A percentile compares a stretch with the other conserved stretches of the same genome.
Conservation (phyloP, 2,888 invertebrate genomes). For the Ophioninae sp. region DNA sequence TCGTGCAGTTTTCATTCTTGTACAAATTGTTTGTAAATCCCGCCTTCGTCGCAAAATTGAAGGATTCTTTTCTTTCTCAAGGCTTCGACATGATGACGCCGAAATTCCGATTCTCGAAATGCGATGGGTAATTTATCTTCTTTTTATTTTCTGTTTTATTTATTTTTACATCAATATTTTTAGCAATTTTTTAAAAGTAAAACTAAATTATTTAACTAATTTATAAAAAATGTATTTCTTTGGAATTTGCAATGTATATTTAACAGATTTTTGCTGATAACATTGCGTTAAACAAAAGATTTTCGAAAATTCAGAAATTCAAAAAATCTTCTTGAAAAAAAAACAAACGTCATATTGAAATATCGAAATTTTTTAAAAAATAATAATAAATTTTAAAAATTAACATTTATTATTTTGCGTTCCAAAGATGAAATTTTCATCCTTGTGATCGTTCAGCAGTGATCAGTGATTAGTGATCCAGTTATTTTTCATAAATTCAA, state of each 20-base stretch:
- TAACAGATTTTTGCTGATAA: too few relatives aligned
- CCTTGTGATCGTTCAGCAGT: neutral
- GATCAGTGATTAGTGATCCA: neutral
- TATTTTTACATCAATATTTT: too few relatives aligned
- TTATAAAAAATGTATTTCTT: too few relatives aligned
- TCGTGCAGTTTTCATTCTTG: constrained; percentile 27
- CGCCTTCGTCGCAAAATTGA: constrained; percentile 1
- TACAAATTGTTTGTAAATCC: constrained; percentile 25
- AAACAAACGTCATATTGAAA: too few relatives aligned
- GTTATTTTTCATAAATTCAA: too few relatives aligned
- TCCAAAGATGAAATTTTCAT: neutral
- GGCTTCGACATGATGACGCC: neutral
- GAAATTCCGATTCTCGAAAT: too few relatives aligned
- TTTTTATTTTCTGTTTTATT: neutral
- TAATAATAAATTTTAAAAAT: neutral
- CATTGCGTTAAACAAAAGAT: too few relatives aligned
- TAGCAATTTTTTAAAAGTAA: too few relatives aligned
- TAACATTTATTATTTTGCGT: neutral
- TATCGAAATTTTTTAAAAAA: neutral
- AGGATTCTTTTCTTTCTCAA: neutral
- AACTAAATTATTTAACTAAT: too few relatives aligned
- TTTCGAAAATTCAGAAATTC: too few relatives aligned
- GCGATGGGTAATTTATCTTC: neutral
- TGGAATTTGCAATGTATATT: too few relatives aligned
- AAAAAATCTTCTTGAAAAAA: too few relatives aligned